Evolutionary conservation across 1,140 invertebrate genomes (phyloP), one percentile per base, ranked within the genome.

Genomic region (Atta texana): DNA sequence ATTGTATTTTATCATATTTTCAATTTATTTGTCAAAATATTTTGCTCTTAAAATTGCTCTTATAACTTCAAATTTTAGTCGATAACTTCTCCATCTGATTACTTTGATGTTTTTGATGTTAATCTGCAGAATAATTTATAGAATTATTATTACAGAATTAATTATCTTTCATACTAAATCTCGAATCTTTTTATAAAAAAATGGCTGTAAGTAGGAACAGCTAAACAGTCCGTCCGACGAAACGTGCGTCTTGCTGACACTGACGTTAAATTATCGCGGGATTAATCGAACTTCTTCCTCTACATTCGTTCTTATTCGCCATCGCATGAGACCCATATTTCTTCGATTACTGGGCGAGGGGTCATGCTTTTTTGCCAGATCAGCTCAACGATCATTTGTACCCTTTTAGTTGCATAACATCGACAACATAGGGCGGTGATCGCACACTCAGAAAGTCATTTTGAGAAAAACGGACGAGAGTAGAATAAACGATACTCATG

Each of bases 191-290:
- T 28, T 61, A n/a, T 57, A 31, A 0, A 10, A 24, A 0, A 80
- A 49, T 24, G 18, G 34, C 18, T 28, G 8, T 39, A 24, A 24
- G 24, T 57, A 39, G 16, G 21, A 61, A 53, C 49, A 75, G 39
- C 28, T 61, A 82, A 82, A 74, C 53, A 84, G 51, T 39, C 80
- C 31, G 55, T 63, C 14, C 24, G 7, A 61, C n/a, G 21, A 59
- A 63, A 82, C 3, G 21, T 8, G 63, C 44, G 34, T 75, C 74
- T n/a, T 75, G 28, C 80, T 84, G 80, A 72, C 51, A 59, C 24
- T 74, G 55, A 74, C 68, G 28, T 84, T 84, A 75, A 74, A 84
- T 84, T 84, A 84, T 84, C 69, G 14, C 80, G 55, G 28, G 39
- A 63, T 84, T 84, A 84, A 18, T 28, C 24, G 44, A 51, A n/a